A percentile compares a stretch with the other conserved stretches of the same genome.
These are phyloP conservation scores for Rattus rattus DNA, from an alignment of 2,113 vertebrate species.

Conservation along the genomic window DNA sequence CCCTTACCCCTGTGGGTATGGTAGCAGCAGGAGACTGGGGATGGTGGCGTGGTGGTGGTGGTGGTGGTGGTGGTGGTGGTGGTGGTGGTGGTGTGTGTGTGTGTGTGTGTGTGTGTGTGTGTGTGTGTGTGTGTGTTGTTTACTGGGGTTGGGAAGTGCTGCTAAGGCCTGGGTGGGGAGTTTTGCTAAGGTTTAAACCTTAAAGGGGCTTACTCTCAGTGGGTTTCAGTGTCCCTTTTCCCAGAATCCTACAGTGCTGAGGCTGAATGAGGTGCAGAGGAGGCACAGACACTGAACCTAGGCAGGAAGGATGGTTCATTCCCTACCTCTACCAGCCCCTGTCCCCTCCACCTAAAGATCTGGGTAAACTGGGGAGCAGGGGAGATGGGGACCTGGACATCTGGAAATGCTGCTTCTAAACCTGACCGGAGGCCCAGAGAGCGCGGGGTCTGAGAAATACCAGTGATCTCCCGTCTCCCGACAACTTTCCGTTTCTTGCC, in stretches of 20 bases:
- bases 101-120: too few relatives aligned
- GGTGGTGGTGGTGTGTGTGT: too few relatives aligned
- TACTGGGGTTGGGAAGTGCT: accelerated
- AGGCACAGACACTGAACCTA: neutral
- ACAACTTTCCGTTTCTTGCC: slow-evolving; percentile 62
- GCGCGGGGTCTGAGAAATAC: neutral
- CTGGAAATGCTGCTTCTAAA: neutral
- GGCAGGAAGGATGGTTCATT: accelerated
- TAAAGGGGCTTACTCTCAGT: too few relatives aligned
- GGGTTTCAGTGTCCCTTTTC: neutral
- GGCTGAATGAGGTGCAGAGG: neutral
- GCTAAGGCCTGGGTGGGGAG: accelerated
- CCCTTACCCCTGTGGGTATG: neutral
- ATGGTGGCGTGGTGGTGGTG: too few relatives aligned
- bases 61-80: too few relatives aligned
- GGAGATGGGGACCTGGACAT: neutral
- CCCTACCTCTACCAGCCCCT: accelerated
- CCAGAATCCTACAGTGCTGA: neutral
- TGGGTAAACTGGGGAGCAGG: neutral
- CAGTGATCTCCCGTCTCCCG: neutral
- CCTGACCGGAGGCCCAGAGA: neutral
- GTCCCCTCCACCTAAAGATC: accelerated
- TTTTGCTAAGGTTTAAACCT: neutral
- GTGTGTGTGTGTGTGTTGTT: too few relatives aligned
- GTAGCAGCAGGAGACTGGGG: neutral